Evolutionary conservation across 2,888 invertebrate genomes (phyloP), one percentile per base, ranked within the genome.

Genomic region (Panzeria rudis): DNA sequence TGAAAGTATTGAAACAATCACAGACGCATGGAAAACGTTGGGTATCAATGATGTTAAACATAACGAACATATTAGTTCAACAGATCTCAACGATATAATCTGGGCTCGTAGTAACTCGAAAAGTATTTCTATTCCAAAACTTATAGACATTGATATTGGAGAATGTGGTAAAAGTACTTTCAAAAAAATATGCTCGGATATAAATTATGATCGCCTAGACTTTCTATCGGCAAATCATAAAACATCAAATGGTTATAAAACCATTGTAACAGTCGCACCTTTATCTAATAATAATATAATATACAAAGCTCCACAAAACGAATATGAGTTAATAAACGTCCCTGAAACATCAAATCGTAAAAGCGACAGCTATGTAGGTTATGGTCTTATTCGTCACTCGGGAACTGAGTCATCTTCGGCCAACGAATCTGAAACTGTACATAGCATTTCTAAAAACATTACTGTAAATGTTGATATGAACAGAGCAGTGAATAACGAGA

Each of bases 1-100:
- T 91, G 97, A 97, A 89, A 94, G 95, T 89, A 95, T 97, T 32
- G 96, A 96, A 93, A 94, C 95, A 7, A 94, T 96, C 84, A 95
- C 94, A 88, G 95, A 97, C 88, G 97, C 97, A 9, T 97, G 97
- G 97, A 95, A 95, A 90, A 97, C 97, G 0, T 93, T 96, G 84
- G 97, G 97, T 0, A 94, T 96, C 23, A 95, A 95, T 89, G 95
- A 95, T 69, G 94, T 96, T 11, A 94, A 95, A 85, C 97, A 97
- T 89, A 95, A 94, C 0, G 97, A 97, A 90, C 93, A 88, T 64
- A 68, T 83, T 64, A 86, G 83, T 56, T 54, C 79, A 15, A 72
- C 83, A 5, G 88, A 93, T 47, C 72, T 76, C 50, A 72, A 76
- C 50, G 91, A 93, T 41, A 93, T 93, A 86, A 90, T 91, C 50